Evolutionary conservation across 2,888 invertebrate species (phyloP).

Genomic region (Xestia rhomboidea): DNA sequence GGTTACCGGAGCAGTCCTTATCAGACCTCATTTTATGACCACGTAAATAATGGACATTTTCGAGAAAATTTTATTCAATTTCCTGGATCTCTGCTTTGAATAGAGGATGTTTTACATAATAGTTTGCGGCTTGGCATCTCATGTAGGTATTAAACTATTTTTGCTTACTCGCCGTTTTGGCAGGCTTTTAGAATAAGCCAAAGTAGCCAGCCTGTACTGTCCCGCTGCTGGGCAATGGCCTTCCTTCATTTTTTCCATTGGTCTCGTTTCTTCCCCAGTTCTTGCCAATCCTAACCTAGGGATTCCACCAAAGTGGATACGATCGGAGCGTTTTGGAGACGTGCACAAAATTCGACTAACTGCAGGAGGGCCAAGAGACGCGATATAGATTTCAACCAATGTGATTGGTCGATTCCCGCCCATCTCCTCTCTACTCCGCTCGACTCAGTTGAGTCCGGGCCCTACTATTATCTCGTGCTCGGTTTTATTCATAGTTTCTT

Average conservation of each 20-base stretch:
- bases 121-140: slow-evolving; percentile 43
- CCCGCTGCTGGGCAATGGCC: not conserved
- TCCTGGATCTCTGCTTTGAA: slow-evolving; percentile 63
- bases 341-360: too few species aligned
- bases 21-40: slow-evolving; percentile 74
- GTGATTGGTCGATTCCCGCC: too few species aligned
- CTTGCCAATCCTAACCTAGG: not conserved
- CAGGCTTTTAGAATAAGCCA: not conserved
- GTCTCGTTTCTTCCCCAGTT: not conserved
- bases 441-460: too few species aligned
- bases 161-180: slow-evolving; percentile 12
- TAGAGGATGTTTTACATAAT: slow-evolving; percentile 63
- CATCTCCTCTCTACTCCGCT: too few species aligned
- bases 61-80: slow-evolving; percentile 70
- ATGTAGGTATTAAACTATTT: slow-evolving; percentile 39
- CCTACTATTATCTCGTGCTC: not conserved
- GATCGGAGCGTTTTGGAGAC: not conserved
- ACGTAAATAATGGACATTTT: slow-evolving; percentile 72
- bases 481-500: not conserved
- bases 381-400: too few species aligned
- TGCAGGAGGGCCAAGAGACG: too few species aligned
- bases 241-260: not conserved
- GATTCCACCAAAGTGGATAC: not conserved
- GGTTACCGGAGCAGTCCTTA: slow-evolving; percentile 66
- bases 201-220: not conserved